Base-by-base conservation (phyloP, 2,888 invertebrate species). In the Hirtodrosophila trivittata region DNA sequence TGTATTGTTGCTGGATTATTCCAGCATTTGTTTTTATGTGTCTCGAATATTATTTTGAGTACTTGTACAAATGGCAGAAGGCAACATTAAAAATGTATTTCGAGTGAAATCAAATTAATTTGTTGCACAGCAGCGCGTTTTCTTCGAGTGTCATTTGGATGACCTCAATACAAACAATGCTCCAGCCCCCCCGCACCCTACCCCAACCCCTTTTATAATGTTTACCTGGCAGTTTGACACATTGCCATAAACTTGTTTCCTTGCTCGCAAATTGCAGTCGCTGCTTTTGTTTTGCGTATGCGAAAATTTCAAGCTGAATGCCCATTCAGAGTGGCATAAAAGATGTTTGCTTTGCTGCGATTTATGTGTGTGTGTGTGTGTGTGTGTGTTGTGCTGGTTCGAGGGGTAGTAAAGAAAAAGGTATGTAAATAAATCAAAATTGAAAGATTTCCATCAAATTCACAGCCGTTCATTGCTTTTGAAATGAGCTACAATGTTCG, bases 381-480 rank as follows among this genome's bases (percentile, higher is more conserved):
- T 41, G 10, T 21, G 54, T 52, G 51, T 58, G 41, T 46, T 8
- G 21, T 13, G 18, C 14, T 16, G 33, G 25, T 55, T 50, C 21
- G 25, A 33, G 52, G 60, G 32, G 33, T 50, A 41, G 25, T 45
- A 57, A 55, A 26, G 45, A 13, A 63, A n/a, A 75, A 42, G 10
- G 38, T 33, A 77, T 77, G 55, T 50, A 62, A 78, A 59, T 63
- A 67, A 81, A 77, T 60, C 66, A 50, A 81, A 80, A 85, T 64
- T 77, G 69, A 63, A 45, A 77, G 64, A 73, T 9, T 82, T 86
- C 76, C 85, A 86, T 86, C 86, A 83, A 88, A 85, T 88, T 89
- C 89, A 89, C 89, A 89, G 89, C 89, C 89, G 81, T 89, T 89
- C 78, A 87, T 87, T 89, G 89, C 89, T 89, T 89, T 87, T 87